Evolutionary conservation across 2,113 vertebrate genomes (phyloP), one percentile per base, ranked within the genome.

Genomic region (Melospiza georgiana): DNA sequence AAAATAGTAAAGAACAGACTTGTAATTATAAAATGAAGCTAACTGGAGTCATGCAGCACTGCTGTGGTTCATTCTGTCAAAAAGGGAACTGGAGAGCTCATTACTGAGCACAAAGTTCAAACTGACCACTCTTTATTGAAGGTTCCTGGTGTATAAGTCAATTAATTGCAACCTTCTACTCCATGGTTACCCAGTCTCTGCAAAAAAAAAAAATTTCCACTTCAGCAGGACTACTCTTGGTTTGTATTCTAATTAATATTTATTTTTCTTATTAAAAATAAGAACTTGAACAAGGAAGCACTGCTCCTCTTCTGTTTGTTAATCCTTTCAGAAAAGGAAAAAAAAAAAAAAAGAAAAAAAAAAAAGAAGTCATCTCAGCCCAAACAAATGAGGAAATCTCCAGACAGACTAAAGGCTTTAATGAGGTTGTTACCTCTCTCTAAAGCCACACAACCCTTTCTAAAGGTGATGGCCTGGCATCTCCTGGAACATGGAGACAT

Each of bases 21-120:
- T 48, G 54, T 93, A 90, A 93, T 96, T 97, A 92, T 90, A 67
- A 93, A 84, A 76, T 18, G 77, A 87, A 82, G 41, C 69, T 88
- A 67, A 57, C 67, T 81, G 88, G 87, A 95, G 90, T 93, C 90
- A 72, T 65, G 82, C 90, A 85, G 66, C 75, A 69, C 39, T 0
- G 0, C n/a, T 61, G 41, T 78, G 44, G 49, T 52, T 75, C 49
- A 16, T 89, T 75, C 69, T 88, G 88, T 81, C 82, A 54, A 71
- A 84, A 49, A 62, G 61, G 27, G 65, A 92, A 48, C 73, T 49
- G 44, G 44, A 92, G 88, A 92, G 85, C 80, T 97, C 48, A 18
- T 96, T 94, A 95, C 73, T 89, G 92, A 94, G 90, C 80, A 73
- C 76, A 25, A 2, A 90, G 83, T 96, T 95, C 90, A 93, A 89